Conservation (phyloP, 2,888 invertebrate species). For the Ctenicera cuprea region DNA sequence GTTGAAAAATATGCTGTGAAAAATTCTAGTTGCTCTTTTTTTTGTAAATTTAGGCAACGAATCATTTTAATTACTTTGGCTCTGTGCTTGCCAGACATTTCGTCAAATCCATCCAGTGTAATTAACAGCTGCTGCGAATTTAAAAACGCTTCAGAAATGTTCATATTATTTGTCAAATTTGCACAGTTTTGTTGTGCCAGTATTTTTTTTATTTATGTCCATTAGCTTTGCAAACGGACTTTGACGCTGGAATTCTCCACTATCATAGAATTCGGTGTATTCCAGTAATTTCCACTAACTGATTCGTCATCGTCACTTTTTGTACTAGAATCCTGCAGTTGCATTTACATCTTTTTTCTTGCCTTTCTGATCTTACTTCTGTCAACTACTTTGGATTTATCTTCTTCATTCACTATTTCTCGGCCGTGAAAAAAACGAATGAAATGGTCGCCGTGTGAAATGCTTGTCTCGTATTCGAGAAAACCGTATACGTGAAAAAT, state of each 20-base stretch:
- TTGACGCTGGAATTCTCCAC: not conserved
- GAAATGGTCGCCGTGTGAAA: too few relatives aligned
- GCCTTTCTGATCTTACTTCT: too few relatives aligned
- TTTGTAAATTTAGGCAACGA: not conserved
- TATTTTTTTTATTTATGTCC: not conserved
- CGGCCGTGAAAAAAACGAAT: too few relatives aligned
- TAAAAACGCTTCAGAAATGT: too few relatives aligned
- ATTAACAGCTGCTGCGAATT: too few relatives aligned
- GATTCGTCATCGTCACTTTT: too few relatives aligned
- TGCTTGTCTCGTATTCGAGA: too few relatives aligned
- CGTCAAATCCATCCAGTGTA: slow-evolving; percentile 27
- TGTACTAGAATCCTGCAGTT: too few relatives aligned
- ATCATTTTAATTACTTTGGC: slow-evolving; percentile 9
- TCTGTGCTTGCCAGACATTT: not conserved
- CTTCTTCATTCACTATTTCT: too few relatives aligned
- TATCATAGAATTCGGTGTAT: slow-evolving; percentile 7
- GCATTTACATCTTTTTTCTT: too few relatives aligned
- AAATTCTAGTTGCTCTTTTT: not conserved
- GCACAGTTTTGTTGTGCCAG: not conserved
- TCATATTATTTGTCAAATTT: not conserved
- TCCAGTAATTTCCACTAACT: slow-evolving; percentile 15
- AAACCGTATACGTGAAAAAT: too few relatives aligned
- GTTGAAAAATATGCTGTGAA: not conserved
- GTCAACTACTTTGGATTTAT: too few relatives aligned
- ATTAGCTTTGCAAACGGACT: not conserved